phyloP scores from a whole-genome alignment of 2,797 vertebrate species.

The Propithecus deckenii region DNA sequence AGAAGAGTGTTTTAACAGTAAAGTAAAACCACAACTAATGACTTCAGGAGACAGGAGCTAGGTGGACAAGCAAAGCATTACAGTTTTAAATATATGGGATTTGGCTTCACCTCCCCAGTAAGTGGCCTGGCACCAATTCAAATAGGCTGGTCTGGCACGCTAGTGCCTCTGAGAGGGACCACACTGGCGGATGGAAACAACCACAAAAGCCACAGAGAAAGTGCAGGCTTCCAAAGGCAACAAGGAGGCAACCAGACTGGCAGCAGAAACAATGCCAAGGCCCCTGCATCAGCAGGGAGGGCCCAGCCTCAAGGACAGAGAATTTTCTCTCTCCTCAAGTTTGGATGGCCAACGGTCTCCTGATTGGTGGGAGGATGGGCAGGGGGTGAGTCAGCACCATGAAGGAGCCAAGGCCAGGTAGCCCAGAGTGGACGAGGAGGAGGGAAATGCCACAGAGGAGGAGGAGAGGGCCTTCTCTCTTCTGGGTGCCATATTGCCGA shows the following conservation, averaged over 20 bases:
- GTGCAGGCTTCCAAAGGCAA: constrained; percentile 86
- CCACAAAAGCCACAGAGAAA: constrained; percentile 87
- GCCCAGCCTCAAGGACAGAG: not conserved
- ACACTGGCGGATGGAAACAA: constrained; percentile 89
- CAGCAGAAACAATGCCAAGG: constrained; percentile 80
- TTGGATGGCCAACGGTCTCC: not conserved
- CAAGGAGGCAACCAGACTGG: constrained; percentile 83
- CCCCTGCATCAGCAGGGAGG: constrained; percentile 66
- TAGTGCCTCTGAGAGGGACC: constrained; percentile 86
- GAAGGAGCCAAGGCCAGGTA: not conserved
- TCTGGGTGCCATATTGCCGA: not conserved
- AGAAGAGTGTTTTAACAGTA: constrained; percentile 86
- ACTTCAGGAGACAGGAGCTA: constrained; percentile 88
- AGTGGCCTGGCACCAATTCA: constrained; percentile 87
- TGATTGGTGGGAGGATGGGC: not conserved
- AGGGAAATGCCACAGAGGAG: not conserved
- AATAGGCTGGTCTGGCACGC: constrained; percentile 86
- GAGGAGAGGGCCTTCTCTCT: not conserved
- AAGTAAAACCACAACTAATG: constrained; percentile 89
- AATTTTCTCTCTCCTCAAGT: constrained; percentile 49
- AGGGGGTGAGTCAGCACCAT: not conserved
- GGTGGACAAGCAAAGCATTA: constrained; percentile 86
- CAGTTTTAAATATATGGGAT: constrained; percentile 87
- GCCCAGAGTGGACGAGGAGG: not conserved
- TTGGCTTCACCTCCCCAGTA: constrained; percentile 87